Evolutionary conservation across 1,140 invertebrate genomes (phyloP), one percentile per base, ranked within the genome.

Genomic region (Hypothenemus hampei): DNA sequence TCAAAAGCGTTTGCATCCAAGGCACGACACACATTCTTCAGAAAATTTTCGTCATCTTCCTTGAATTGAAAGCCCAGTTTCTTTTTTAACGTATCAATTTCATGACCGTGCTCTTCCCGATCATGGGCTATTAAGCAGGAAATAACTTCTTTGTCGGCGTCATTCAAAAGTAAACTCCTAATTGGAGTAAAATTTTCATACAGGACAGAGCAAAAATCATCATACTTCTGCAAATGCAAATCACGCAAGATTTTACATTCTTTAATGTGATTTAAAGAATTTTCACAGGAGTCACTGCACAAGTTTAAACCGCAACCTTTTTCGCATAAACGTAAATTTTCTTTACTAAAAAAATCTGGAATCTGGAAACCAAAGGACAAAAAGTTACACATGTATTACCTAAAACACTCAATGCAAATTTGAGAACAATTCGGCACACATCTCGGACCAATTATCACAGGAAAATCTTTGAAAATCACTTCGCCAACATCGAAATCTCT

Each of bases 1-100:
- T 89, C 85, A 59, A 86, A 88, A 5, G 85, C 83, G 62, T 87
- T 89, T 1, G 85, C 83, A 64, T 89, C 84, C 57, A 88, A 75
- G 21, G 79, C 77, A 43, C 76, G 77, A 60, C 82, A 82, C 0
- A 80, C 77, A 20, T 69, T 67, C 7, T 67, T 73, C 72, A 89
- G 80, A 33, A 83, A 72, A 20, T 78, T 64, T 65, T 81, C 76
- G n/a, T 86, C 81, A 20, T 77, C 68, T 11, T 75, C 60, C 2
- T 74, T 72, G 57, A 81, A 73, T 33, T 76, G 65, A 35, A 82
- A 79, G 62, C 76, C 37, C 40, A 68, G 79, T 51, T 73, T 69
- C 19, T 59, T 45, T 59, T 78, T 76, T n/a, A 86, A 69, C 8
- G 78, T 65, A 29, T 75, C 71, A 19, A 86, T 73, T 77, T 84